Evolutionary conservation across 53 echinoderm and acorn worm species (phyloP).

Genomic region (Echinarachnius parma): DNA sequence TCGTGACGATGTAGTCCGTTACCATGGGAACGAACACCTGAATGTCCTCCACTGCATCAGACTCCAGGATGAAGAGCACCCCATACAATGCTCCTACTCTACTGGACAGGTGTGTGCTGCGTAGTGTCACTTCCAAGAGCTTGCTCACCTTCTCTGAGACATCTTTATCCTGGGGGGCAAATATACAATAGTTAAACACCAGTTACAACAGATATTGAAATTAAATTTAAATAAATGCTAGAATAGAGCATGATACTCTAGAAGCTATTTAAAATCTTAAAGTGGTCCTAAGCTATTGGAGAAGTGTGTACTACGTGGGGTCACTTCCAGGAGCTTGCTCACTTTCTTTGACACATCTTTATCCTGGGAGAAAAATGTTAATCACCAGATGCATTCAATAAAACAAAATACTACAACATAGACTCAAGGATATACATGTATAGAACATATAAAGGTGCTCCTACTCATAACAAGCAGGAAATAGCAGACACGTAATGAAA

Average conservation of each 20-base stretch:
- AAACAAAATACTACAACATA: too few relatives aligned
- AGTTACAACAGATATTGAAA: neutral
- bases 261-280: constrained; percentile 82
- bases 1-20: constrained; percentile 76
- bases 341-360: constrained; percentile 92
- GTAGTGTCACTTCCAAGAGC: constrained; percentile 85
- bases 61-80: constrained; percentile 86
- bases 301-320: constrained; percentile 86
- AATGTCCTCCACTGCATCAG: constrained; percentile 92
- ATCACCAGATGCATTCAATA: neutral
- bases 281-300: constrained; percentile 86
- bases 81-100: constrained; percentile 92
- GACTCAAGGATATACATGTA: too few relatives aligned
- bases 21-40: constrained; percentile 88
- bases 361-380: constrained; percentile 47
- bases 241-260: constrained; percentile 94
- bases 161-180: constrained; percentile 70
- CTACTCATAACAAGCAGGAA: too few relatives aligned
- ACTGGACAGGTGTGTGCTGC: constrained; percentile 90
- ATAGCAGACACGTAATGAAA: too few relatives aligned
- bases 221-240: too few relatives aligned
- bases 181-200: neutral
- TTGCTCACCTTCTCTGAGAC: constrained; percentile 94
- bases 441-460: too few relatives aligned
- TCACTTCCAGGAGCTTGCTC: constrained; percentile 89